Base-by-base conservation (phyloP, 1,140 invertebrate genomes). In the Ctenoplectra terminalis region DNA sequence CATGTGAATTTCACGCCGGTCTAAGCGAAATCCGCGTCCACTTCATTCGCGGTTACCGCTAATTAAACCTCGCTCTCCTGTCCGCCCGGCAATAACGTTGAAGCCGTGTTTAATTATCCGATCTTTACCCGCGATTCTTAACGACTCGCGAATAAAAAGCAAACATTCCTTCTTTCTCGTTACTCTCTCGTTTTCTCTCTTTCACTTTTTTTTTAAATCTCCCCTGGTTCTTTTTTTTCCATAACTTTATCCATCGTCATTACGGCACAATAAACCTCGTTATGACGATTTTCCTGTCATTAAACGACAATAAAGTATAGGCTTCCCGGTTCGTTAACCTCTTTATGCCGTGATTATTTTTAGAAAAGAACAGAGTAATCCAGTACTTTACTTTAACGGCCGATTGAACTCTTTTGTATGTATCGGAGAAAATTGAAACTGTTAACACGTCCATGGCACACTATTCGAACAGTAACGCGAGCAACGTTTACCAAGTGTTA, bases 281-380 rank as follows among this genome's bases (percentile, higher is more conserved):
- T n/a, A 31, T 46, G 29, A 71, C 20, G 26, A 73, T 74, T 58
- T 75, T 66, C 78, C 78, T 54, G 34, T 64, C 48, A 66, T 74
- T 52, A 73, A 34, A 23, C 71, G 71, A 29, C 48, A 23, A 75
- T 43, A 40, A 58, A 76, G 54, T 50, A 4, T 13, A n/a, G n/a
- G 23, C 31, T 29, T 56, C 61, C 58, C 61, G 60, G 63, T 81
- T 81, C 52, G 63, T 67, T 66, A 52, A 75, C 61, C 72, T 75
- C 72, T 54, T 75, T 66, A 48, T 56, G 6, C 34, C 2, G n/a
- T 17, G 40, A 77, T 77, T 76, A 56, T 76, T 37, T 66, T 66
- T 72, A 60, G 40, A 40, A 67, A 17, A 56, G 46, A 56, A 37
- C 31, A 40, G 17, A 13, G 31, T 40, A 23, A 52, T 40, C 31